Base-by-base conservation (phyloP, 2,888 invertebrate species). In the Lepas anatifera region DNA sequence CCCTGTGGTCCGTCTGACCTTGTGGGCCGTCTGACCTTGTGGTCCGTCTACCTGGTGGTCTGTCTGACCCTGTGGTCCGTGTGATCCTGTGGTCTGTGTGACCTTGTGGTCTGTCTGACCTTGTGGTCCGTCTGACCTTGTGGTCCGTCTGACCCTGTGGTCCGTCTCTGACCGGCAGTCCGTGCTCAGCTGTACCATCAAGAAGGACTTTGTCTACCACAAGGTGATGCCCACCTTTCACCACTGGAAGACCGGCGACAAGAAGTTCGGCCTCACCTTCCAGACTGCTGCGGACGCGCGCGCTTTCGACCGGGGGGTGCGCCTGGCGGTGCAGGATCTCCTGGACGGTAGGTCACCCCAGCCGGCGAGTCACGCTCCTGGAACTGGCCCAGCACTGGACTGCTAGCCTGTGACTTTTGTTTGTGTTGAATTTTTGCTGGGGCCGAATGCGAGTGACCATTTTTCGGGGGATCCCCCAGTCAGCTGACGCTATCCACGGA, bases 191-290 rank as follows among this genome's bases (percentile, higher is more conserved):
- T 96, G 95, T 85, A 89, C 90, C 69, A 91, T 96, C 80, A 94
- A 94, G 82, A 92, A 92, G 80, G 95, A 96, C 82, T 92, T 96
- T 81, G 91, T 93, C 80, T 96, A 96, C 84, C 92, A 93, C 82
- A 94, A 93, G 84, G 75, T 95, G 77, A 96, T 95, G 91, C 96
- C 97, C 43, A 95, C 95, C 66, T 97, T 97, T 85, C 95, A 96
- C 83, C 96, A 96, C 82, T 97, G 96, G 96, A 89, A 89, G 79
- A 94, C 94, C 29, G 95, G 93, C 71, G 93, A 95, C 82, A 92
- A 93, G 82, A 89, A 92, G 75, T 96, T 93, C 83, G 97, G 96
- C 68, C 85, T 97, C 76, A 95, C 95, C 69, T 97, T 97, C 84
- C 94, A 94, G 81, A 93, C 95, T 69, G 94, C 94, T 48, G 94